Percentiles rank a stretch among this genome's conserved stretches.
Conservation (phyloP, 2,888 invertebrate genomes). For the Patella ulyssiponensis region DNA sequence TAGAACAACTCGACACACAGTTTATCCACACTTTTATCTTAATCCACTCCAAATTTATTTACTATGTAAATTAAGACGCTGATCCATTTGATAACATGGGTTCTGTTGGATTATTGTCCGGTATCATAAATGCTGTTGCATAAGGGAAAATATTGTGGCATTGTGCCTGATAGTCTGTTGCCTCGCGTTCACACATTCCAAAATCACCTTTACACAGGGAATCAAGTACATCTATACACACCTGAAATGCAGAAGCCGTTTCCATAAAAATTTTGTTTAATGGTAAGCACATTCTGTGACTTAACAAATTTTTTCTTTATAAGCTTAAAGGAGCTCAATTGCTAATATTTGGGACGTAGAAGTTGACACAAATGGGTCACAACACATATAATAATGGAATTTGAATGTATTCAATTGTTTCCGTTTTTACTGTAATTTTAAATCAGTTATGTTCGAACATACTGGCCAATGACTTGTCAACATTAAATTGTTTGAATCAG, state of each 20-base stretch:
- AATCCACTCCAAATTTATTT: not conserved
- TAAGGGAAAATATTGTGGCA: constrained; percentile 85
- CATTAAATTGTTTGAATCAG: too few species aligned
- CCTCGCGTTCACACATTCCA: constrained; percentile 78
- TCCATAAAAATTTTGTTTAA: too few species aligned
- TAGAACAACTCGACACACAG: not conserved
- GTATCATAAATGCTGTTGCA: constrained; percentile 76
- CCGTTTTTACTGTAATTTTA: too few species aligned
- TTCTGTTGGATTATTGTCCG: constrained; percentile 44
- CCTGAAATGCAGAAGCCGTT: constrained; percentile 73
- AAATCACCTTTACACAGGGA: constrained; percentile 86
- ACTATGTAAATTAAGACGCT: constrained; percentile 31
- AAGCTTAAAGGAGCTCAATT: too few species aligned
- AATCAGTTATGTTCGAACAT: too few species aligned
- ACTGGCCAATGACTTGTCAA: not conserved
- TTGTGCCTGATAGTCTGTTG: constrained; percentile 80
- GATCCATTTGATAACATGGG: constrained; percentile 56
- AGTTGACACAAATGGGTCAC: too few species aligned
- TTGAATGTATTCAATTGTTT: too few species aligned
- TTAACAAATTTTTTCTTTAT: too few species aligned
- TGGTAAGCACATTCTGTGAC: too few species aligned
- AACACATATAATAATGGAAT: too few species aligned
- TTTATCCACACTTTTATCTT: not conserved
- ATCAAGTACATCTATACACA: constrained; percentile 85
- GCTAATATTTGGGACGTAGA: too few species aligned